Base-by-base conservation (phyloP, 2,113 vertebrate genomes). In the Entomyzon cyanotis region DNA sequence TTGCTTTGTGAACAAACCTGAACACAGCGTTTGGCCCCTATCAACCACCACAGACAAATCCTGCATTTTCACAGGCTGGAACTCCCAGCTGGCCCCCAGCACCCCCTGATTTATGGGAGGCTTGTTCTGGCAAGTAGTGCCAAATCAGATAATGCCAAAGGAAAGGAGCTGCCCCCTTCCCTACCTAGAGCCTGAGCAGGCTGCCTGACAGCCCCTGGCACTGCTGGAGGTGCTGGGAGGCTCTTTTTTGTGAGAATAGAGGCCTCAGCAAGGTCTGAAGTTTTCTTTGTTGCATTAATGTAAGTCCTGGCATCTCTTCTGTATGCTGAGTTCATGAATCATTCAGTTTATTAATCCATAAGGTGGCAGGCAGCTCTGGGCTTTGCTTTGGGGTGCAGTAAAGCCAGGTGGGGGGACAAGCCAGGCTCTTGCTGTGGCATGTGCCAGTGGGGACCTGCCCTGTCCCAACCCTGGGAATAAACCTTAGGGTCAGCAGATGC, bases 231-330 rank as follows among this genome's bases (percentile, higher is more conserved):
- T 11, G 56, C 44, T 58, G 71, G 5, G 52, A 31, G 22, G n/a
- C 37, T 53, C 56, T 0, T 0, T 9, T 30, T 16, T 2, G 1
- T 8, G 13, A 10, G 39, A 10, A 7, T 2, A 14, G 42, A 52
- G 52, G 33, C 23, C n/a, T 59, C 62, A 83, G 56, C 47, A 63
- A 41, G 7, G 11, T 7, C 16, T 37, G 1, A n/a, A 37, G 7
- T 24, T 67, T n/a, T 56, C 18, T 53, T 37, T 23, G 22, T 27
- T 28, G 68, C 41, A 12, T 16, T 31, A 52, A 23, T 11, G 0
- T 1, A 60, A 69, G 21, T 10, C 23, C n/a, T 78, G 65, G 8
- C 21, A 60, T 49, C 60, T 47, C 50, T 33, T 37, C 30, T 82
- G 13, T 17, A 0, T 3, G 18, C 0, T 33, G 47, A 23, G 16